Conservation (phyloP, 2,888 invertebrate genomes). For the Pterostichus niger region DNA sequence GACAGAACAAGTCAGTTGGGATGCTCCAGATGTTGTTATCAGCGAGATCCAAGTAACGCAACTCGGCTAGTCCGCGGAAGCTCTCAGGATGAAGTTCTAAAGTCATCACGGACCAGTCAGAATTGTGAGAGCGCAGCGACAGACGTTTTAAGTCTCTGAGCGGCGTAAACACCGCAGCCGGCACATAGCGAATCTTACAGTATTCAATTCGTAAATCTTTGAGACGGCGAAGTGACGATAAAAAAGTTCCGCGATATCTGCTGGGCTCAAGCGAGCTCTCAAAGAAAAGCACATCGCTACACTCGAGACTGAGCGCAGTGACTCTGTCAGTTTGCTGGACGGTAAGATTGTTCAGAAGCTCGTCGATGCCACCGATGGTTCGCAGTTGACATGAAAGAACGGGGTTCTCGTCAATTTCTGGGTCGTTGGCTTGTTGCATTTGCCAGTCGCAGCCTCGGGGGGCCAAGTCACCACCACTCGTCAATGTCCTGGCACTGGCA, state of each 20-base stretch:
- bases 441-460: constrained; percentile 87
- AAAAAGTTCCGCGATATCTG: constrained; percentile 78
- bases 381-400: constrained; percentile 85
- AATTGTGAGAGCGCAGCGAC: constrained; percentile 86
- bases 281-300: constrained; percentile 87
- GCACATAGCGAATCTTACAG: constrained; percentile 88
- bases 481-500: constrained; percentile 72
- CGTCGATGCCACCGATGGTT: constrained; percentile 85
- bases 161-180: constrained; percentile 84
- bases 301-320: constrained; percentile 84
- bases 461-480: constrained; percentile 80
- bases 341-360: constrained; percentile 85
- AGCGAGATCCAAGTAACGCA: constrained; percentile 85
- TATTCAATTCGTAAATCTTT: constrained; percentile 86
- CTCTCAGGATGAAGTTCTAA: constrained; percentile 87
- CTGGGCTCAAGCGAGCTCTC: constrained; percentile 83
- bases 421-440: constrained; percentile 80
- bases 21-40: constrained; percentile 89
- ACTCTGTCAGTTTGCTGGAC: constrained; percentile 84
- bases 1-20: constrained; percentile 86
- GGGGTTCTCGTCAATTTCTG: constrained; percentile 79
- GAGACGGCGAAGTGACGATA: constrained; percentile 83
- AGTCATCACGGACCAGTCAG: constrained; percentile 89
- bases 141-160: constrained; percentile 84
- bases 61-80: constrained; percentile 84